These are phyloP conservation scores for Mimachlamys varia DNA, from an alignment of 2,888 invertebrate species.

Conservation along the genomic window DNA sequence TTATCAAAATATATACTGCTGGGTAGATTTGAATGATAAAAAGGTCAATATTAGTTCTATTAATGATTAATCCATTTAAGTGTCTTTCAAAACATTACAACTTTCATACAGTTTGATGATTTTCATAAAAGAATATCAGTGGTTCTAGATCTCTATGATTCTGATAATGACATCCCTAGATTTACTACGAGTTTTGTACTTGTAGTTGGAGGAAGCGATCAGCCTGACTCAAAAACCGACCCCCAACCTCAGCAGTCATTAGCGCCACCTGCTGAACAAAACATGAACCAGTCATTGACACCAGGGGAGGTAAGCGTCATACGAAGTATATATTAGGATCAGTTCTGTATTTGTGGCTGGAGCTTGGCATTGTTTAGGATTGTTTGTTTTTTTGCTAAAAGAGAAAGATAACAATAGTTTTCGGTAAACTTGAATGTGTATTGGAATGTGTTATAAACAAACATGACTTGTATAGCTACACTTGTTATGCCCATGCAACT, in stretches of 20 bases:
- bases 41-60: too few relatives aligned
- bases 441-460: not conserved
- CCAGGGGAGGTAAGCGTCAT: conserved; percentile 48
- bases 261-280: conserved; percentile 37
- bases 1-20: too few relatives aligned
- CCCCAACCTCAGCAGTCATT: conserved; percentile 32
- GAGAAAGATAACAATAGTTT: not conserved
- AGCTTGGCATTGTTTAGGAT: not conserved
- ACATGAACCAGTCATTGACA: conserved; percentile 8
- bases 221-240: conserved; percentile 2
- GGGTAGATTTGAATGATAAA: too few relatives aligned
- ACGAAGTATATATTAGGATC: not conserved
- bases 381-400: too few relatives aligned
- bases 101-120: too few relatives aligned
- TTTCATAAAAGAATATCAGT: too few relatives aligned
- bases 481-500: not conserved
- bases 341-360: not conserved
- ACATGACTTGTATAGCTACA: not conserved
- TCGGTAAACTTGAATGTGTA: not conserved
- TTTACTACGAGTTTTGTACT: too few relatives aligned
- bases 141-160: too few relatives aligned
- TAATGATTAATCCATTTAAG: too few relatives aligned
- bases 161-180: too few relatives aligned
- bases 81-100: too few relatives aligned
- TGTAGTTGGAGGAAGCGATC: conserved; percentile 17